Evolutionary conservation across 2,888 invertebrate species (phyloP).

Genomic region (Napeogenes sylphis): DNA sequence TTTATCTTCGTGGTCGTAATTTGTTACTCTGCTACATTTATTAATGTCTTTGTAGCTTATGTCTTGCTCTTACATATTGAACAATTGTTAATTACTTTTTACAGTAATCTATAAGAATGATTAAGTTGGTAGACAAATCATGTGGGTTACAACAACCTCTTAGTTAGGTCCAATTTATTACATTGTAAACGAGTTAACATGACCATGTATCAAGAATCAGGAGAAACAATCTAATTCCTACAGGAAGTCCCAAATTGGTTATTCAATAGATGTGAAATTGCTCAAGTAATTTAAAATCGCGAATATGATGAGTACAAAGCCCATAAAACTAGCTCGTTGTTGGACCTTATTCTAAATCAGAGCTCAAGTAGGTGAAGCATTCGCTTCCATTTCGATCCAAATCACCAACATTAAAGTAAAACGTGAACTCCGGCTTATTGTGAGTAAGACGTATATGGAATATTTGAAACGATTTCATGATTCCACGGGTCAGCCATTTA

Average conservation of each 20-base stretch:
- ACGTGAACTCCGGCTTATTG: constrained; percentile 58
- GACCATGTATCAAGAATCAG: background rate
- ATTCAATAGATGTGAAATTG: constrained; percentile 26
- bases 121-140: too few species aligned
- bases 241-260: constrained; percentile 27
- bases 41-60: constrained; percentile 12
- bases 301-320: constrained; percentile 19
- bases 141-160: too few species aligned
- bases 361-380: constrained; percentile 2
- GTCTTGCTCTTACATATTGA: background rate
- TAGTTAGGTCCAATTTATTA: too few species aligned
- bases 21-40: constrained; percentile 20
- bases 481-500: background rate
- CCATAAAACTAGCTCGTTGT: background rate
- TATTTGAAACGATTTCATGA: constrained; percentile 36
- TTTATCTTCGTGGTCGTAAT: constrained; percentile 28
- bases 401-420: constrained; percentile 56
- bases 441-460: constrained; percentile 56
- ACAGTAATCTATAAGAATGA: background rate
- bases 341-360: constrained; percentile 16
- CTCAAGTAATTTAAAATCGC: constrained; percentile 20
- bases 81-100: background rate
- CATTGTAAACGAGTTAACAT: background rate
- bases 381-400: constrained; percentile 40
- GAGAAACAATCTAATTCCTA: constrained; percentile 17